These are phyloP conservation scores for Odontothrips loti DNA, from an alignment of 2,888 invertebrate species.

Conservation along the genomic window DNA sequence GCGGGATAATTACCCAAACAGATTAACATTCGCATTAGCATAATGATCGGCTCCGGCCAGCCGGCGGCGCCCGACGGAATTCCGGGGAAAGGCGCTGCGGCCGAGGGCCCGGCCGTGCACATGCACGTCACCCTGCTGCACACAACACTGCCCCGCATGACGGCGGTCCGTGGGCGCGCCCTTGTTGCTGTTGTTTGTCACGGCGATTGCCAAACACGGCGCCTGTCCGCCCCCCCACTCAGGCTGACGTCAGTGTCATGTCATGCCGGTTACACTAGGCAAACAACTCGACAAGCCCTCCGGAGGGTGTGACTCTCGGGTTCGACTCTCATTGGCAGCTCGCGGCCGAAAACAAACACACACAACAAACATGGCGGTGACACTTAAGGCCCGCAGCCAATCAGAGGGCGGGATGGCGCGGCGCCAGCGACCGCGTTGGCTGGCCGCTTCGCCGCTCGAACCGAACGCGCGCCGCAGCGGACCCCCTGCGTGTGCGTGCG, in stretches of 20 bases:
- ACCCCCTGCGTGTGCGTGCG: neutral
- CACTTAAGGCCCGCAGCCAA: neutral
- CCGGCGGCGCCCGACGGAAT: neutral
- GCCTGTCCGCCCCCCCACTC: neutral
- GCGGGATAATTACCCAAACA: neutral
- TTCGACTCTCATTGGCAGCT: neutral
- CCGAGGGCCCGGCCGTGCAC: neutral
- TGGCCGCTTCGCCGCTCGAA: no score
- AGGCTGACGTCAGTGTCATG: neutral
- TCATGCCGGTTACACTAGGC: no score
- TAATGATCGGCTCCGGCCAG: neutral
- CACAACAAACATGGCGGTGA: neutral
- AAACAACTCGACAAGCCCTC: no score
- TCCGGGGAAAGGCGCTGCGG: conserved; percentile 1
- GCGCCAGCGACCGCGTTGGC: no score
- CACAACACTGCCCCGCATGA: no score
- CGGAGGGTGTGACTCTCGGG: neutral
- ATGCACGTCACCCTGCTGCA: no score
- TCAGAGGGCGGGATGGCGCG: neutral
- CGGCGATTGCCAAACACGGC: neutral
- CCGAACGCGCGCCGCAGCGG: neutral
- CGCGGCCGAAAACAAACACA: neutral
- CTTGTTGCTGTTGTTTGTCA: no score
- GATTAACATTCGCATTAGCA: neutral
- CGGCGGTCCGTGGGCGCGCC: no score